Evolutionary conservation across 2,797 vertebrate species (phyloP).

Genomic region (Pseudocheirus occidentalis): DNA sequence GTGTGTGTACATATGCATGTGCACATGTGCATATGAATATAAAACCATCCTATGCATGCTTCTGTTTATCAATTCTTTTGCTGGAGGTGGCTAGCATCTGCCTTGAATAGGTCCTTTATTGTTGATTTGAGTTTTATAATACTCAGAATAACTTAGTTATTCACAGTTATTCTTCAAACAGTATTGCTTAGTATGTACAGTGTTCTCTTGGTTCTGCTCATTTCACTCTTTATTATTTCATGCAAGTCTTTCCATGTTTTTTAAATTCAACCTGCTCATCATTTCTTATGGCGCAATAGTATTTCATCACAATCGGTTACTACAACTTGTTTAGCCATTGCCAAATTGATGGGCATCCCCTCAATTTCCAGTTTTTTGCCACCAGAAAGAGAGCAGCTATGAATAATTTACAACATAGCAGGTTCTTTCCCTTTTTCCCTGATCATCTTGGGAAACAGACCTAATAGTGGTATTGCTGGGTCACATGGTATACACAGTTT

Average conservation of each 20-base stretch:
- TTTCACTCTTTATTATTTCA: neutral
- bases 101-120: neutral
- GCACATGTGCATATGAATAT: neutral
- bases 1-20: too few relatives aligned
- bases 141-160: neutral
- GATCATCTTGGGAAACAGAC: neutral
- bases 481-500: neutral
- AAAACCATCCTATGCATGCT: neutral
- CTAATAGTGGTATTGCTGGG: neutral
- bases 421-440: neutral
- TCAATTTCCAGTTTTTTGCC: neutral
- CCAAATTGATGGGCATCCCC: neutral
- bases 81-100: neutral
- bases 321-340: neutral
- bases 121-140: neutral
- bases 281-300: neutral
- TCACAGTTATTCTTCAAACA: neutral
- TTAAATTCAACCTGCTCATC: neutral
- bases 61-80: neutral
- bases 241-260: neutral
- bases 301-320: neutral
- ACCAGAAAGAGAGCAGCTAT: neutral
- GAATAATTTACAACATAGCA: neutral
- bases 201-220: neutral
- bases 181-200: neutral